Percentiles rank a stretch among this genome's conserved stretches.
phyloP scores from a whole-genome alignment of 2,113 vertebrate species.

The cattle (Bos taurus) region DNA sequence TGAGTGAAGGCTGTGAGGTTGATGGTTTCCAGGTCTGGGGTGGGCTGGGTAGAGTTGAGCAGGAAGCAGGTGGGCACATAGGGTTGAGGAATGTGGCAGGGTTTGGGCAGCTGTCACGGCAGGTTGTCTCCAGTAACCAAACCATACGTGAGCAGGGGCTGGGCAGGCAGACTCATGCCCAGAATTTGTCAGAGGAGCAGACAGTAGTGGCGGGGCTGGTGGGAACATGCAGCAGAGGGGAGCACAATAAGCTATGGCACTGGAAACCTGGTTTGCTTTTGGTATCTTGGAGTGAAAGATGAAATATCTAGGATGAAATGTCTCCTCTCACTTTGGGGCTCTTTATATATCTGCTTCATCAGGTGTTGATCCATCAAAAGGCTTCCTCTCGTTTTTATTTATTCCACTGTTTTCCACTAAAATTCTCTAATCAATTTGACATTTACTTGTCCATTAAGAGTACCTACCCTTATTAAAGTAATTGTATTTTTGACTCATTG shows the following conservation, averaged over 20 bases:
- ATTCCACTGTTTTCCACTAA: not conserved
- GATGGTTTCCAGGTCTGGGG: slow-evolving; percentile 44
- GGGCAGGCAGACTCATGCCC: slow-evolving; percentile 67
- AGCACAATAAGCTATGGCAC: not conserved
- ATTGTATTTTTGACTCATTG: slow-evolving; percentile 48
- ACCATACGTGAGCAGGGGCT: slow-evolving; percentile 65
- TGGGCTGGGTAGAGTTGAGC: slow-evolving; percentile 59
- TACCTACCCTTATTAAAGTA: slow-evolving; percentile 21
- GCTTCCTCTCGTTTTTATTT: slow-evolving; percentile 22
- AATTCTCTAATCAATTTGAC: slow-evolving; percentile 61
- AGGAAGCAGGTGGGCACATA: slow-evolving; percentile 73
- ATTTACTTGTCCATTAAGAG: slow-evolving; percentile 48
- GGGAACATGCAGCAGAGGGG: not conserved
- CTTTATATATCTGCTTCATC: slow-evolving; percentile 31
- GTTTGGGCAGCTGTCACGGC: slow-evolving; percentile 65
- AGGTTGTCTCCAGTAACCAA: slow-evolving; percentile 66
- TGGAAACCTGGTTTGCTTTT: not conserved
- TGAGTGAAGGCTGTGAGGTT: slow-evolving; percentile 58
- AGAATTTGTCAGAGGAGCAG: slow-evolving; percentile 25
- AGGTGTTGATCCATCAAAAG: not conserved
- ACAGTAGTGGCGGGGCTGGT: not conserved
- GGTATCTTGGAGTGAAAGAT: not conserved
- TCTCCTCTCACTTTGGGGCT: not conserved
- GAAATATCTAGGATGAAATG: not conserved
- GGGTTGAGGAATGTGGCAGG: slow-evolving; percentile 68